phyloP scores from a whole-genome alignment of 2,797 vertebrate genomes.

The Orestias chungarensis region DNA sequence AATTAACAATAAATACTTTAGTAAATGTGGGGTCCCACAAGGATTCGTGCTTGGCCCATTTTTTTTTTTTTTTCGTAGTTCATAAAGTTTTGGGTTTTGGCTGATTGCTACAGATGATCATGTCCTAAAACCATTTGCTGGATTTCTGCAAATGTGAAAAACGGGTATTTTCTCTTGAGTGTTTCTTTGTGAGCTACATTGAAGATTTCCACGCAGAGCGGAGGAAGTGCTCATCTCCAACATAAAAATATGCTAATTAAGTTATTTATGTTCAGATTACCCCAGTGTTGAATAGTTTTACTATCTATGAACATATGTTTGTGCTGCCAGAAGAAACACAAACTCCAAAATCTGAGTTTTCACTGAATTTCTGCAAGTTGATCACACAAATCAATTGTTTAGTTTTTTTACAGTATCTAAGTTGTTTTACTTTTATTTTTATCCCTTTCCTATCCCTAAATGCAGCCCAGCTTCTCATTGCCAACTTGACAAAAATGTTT shows the following conservation, averaged over 20 bases:
- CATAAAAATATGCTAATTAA: neutral
- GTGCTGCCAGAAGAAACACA: neutral
- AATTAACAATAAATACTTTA: neutral
- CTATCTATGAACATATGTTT: neutral
- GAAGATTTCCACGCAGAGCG: neutral
- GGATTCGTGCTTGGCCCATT: neutral
- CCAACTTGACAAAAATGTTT: neutral
- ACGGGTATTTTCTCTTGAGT: neutral
- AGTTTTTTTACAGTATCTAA: neutral
- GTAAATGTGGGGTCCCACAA: neutral
- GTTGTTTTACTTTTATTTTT: neutral
- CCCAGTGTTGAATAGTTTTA: neutral
- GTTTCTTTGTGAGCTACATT: neutral
- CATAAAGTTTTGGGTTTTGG: neutral
- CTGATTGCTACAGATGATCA: too few species aligned
- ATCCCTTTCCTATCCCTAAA: neutral
- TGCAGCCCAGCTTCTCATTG: neutral
- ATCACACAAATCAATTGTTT: too few species aligned
- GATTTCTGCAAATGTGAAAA: neutral
- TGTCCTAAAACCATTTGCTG: too few species aligned
- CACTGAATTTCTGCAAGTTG: too few species aligned
- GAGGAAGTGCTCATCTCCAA: neutral
- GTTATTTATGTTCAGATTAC: neutral
- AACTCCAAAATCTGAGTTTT: neutral
- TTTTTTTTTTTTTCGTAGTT: too few species aligned